Conservation (phyloP, 35 echinoderm and acorn worm genomes). For the Strongylocentrotus purpuratus region DNA sequence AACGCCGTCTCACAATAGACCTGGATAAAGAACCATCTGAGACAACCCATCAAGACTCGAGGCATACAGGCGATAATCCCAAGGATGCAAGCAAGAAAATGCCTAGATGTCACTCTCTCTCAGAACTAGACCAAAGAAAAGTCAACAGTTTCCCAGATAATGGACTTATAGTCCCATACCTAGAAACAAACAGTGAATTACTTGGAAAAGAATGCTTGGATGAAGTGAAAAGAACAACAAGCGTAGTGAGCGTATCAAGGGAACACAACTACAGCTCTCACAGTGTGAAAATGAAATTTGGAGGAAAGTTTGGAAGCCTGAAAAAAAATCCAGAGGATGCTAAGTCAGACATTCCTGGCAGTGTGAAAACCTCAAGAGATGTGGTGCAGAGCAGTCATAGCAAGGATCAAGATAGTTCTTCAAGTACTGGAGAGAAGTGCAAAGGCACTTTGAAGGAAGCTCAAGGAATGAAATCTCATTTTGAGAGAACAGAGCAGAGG, state of each 20-base stretch:
- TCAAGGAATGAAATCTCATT: not conserved
- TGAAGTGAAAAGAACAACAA: not conserved
- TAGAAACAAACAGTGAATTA: not conserved
- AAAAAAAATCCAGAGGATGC: conserved; percentile 10
- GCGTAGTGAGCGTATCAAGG: not conserved
- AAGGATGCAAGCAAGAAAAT: not conserved
- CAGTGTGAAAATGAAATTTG: conserved; percentile 37
- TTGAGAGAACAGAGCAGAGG: not conserved
- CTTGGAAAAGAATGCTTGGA: not conserved
- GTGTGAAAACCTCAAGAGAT: not conserved
- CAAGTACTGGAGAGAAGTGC: not conserved
- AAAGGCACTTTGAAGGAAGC: not conserved
- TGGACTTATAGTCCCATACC: not conserved
- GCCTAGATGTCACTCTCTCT: conserved; percentile 5
- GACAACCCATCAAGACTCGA: not conserved
- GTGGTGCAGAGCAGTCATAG: not conserved
- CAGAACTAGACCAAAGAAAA: not conserved
- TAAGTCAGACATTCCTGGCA: not conserved
- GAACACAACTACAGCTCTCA: not conserved
- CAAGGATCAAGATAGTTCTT: not conserved
- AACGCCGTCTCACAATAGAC: conserved; percentile 32
- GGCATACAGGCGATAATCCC: not conserved
- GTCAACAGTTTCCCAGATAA: not conserved
- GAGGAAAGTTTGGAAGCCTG: conserved; percentile 44
- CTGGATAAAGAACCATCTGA: conserved; percentile 8